Evolutionary conservation across 1,140 invertebrate genomes (phyloP).

Genomic region (Zaprionus davidi): DNA sequence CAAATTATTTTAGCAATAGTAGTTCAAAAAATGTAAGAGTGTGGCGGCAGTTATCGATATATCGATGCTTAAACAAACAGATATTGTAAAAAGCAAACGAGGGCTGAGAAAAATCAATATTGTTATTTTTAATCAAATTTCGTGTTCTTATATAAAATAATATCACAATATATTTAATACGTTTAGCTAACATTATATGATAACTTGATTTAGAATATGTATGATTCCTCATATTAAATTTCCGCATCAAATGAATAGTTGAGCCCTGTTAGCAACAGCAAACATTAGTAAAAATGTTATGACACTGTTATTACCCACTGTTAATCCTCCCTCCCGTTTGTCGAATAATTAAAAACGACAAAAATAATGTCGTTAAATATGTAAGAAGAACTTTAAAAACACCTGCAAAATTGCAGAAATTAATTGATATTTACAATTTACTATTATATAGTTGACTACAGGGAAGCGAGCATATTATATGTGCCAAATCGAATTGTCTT

Average conservation of each 20-base stretch:
- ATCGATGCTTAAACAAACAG: not conserved
- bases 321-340: constrained; percentile 4
- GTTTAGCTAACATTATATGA: not conserved
- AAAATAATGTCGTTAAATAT: constrained; percentile 12
- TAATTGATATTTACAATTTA: not conserved
- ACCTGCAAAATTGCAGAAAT: not conserved
- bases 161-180: not conserved
- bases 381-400: constrained; percentile 9
- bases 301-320: constrained; percentile 21
- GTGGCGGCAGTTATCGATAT: not conserved
- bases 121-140: not conserved
- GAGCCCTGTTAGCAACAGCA: not conserved
- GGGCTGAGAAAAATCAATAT: not conserved
- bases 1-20: not conserved
- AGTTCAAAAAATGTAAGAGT: not conserved
- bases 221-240: not conserved
- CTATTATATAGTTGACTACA: not conserved
- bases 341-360: constrained; percentile 6
- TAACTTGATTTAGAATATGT: rapidly evolving
- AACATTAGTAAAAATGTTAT: not conserved
- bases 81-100: not conserved
- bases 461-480: not conserved
- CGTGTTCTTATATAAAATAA: not conserved
- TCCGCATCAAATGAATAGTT: not conserved
- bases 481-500: constrained; percentile 2